Evolutionary conservation across 2,113 vertebrate species (phyloP).

Genomic region (Equus quagga): DNA sequence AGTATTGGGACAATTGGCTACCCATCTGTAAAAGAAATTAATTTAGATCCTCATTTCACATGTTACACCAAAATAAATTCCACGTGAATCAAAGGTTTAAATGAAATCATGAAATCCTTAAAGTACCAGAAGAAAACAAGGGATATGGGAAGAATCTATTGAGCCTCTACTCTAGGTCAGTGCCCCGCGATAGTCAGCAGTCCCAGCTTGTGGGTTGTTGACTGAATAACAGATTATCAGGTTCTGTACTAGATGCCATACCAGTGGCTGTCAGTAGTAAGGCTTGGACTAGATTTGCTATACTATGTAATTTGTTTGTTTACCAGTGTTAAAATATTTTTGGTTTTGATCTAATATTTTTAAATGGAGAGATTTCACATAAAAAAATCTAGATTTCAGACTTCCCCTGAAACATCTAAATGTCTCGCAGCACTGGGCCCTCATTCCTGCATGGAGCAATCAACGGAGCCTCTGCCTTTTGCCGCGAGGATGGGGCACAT

Average conservation of each 20-base stretch:
- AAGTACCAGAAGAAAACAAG: constrained; percentile 26
- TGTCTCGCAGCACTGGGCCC: not conserved
- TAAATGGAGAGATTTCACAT: constrained; percentile 46
- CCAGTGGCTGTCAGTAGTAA: not conserved
- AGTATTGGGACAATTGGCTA: constrained; percentile 74
- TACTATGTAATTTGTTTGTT: constrained; percentile 25
- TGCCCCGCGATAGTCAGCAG: not conserved
- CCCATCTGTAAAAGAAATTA: constrained; percentile 76
- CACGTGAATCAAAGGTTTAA: constrained; percentile 68
- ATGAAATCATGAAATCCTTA: constrained; percentile 69
- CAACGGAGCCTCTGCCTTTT: not conserved
- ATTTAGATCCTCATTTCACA: constrained; percentile 76
- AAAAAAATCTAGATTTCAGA: constrained; percentile 37
- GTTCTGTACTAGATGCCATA: not conserved
- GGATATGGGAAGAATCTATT: not conserved
- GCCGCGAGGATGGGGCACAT: not conserved
- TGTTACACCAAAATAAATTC: constrained; percentile 78
- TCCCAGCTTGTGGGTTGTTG: too few species aligned
- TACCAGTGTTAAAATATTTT: constrained; percentile 54
- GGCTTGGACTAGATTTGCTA: not conserved
- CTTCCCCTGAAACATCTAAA: constrained; percentile 27
- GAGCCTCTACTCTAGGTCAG: not conserved
- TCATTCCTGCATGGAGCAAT: not conserved
- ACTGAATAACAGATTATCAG: not conserved
- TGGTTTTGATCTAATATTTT: constrained; percentile 57